Base-by-base conservation (phyloP, 2,113 vertebrate genomes). In the Clarias macrocephalus region DNA sequence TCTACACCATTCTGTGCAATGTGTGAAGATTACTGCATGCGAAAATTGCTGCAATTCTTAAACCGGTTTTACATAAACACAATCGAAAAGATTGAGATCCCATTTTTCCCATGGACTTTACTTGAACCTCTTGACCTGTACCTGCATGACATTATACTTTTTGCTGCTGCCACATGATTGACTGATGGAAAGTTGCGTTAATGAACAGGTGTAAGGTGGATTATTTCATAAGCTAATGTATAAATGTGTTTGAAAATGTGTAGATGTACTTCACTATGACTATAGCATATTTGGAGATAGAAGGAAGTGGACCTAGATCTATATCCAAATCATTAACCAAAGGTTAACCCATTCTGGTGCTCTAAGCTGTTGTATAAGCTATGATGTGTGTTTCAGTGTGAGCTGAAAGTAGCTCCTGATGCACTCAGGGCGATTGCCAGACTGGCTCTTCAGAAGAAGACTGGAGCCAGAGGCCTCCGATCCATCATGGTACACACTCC, bases 401-500 rank as follows among this genome's bases (percentile, higher is more conserved):
- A 97, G 85, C 93, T 97, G 88, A 96, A 94, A 85, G 94, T 97
- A 83, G 96, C 95, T 56, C 94, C 96, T 88, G 96, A 95, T 93
- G 97, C 97, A 28, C 90, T 97, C 90, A 95, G 94, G 88, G 96
- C 96, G 72, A 97, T 97, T 87, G 97, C 97, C 87, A 95, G 94
- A 91, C 88, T 97, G 92, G 97, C 97, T 70, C 91, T 97, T 85
- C 97, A 97, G 80, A 93, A 96, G 90, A 97, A 97, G 94, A 97
- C 97, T 23, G 97, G 97, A 80, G 97, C 97, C 81, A 95, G 97
- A 91, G 97, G 97, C 5, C 96, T 97, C 87, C 92, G 97, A 5
- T 97, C 97, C 76, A 97, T 97, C 91, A 97, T 97, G 97, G 97
- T 97, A 88, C 94, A 94, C 28, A 2, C 28, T 42, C 9, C 37